Percentiles rank a stretch among this genome's conserved stretches.
Evolutionary conservation across 2,113 vertebrate genomes (phyloP).

Genomic region (Erpornis zantholeuca): DNA sequence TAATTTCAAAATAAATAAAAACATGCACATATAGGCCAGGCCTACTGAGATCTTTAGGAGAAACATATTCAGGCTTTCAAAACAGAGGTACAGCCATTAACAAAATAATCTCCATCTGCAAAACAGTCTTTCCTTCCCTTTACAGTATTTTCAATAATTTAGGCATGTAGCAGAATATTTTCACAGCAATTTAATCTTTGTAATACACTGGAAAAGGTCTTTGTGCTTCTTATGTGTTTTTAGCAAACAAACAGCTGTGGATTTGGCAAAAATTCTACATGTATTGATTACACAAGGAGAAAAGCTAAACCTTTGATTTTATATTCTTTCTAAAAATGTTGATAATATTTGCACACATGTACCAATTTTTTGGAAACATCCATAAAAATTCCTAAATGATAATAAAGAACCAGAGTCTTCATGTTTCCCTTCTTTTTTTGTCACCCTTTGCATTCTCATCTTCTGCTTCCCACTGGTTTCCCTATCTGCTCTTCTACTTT

Average conservation of each 20-base stretch:
- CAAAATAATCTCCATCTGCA: slow-evolving; percentile 25
- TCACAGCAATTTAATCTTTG: background rate
- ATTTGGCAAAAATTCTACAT: background rate
- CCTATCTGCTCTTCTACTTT: background rate
- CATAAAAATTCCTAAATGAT: background rate
- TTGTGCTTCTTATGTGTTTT: background rate
- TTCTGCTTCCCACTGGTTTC: background rate
- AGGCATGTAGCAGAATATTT: background rate
- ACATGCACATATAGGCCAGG: slow-evolving; percentile 62
- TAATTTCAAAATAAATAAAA: slow-evolving; percentile 53
- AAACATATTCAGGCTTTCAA: slow-evolving; percentile 41
- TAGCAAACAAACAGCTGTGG: background rate
- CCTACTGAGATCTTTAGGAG: slow-evolving; percentile 46
- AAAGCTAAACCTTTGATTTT: background rate
- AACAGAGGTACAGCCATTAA: slow-evolving; percentile 39
- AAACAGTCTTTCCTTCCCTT: background rate
- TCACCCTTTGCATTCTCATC: background rate
- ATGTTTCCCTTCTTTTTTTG: background rate
- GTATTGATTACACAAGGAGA: background rate
- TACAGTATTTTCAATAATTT: background rate
- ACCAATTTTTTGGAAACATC: background rate
- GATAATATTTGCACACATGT: background rate
- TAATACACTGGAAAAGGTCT: background rate
- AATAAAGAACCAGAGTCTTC: background rate
- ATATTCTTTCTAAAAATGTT: background rate